Conservation (phyloP, 2,797 vertebrate species). For the Scarus forsteni region DNA sequence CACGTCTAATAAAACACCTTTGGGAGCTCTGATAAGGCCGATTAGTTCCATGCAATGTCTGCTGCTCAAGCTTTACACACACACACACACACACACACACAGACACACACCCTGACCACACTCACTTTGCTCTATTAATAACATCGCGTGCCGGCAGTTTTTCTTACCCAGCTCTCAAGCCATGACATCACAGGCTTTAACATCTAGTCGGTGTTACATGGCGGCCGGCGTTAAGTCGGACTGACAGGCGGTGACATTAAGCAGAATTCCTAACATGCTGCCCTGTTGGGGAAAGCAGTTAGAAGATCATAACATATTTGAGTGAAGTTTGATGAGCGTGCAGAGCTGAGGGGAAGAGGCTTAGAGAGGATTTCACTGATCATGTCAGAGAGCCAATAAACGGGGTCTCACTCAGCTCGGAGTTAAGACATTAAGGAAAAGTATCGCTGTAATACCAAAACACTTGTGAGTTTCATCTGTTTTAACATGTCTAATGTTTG, state of each 20-base stretch:
- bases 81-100: background rate
- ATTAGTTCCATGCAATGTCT: constrained; percentile 32
- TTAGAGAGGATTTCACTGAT: constrained; percentile 48
- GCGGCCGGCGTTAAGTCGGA: constrained; percentile 37
- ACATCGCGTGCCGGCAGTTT: constrained; percentile 56
- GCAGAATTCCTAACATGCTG: constrained; percentile 64
- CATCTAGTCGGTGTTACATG: constrained; percentile 25
- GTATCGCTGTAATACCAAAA: constrained; percentile 21
- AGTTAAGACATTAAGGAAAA: constrained; percentile 6
- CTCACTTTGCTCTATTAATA: constrained; percentile 35
- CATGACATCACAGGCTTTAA: constrained; percentile 66
- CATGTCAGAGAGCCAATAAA: constrained; percentile 49
- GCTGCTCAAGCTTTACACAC: constrained; percentile 12
- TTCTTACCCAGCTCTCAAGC: constrained; percentile 24
- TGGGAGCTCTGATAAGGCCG: constrained; percentile 39
- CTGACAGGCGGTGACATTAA: constrained; percentile 62
- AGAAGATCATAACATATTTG: constrained; percentile 64
- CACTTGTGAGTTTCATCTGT: constrained; percentile 25
- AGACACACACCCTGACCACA: background rate
- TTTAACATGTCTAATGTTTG: constrained; percentile 29
- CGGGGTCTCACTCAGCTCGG: constrained; percentile 9
- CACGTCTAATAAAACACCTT: constrained; percentile 42
- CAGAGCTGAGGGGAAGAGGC: constrained; percentile 34
- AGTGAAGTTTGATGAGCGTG: constrained; percentile 60
- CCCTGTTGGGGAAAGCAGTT: constrained; percentile 50